Base-by-base conservation (phyloP, 2,888 invertebrate genomes). In the Stramonita haemastoma region DNA sequence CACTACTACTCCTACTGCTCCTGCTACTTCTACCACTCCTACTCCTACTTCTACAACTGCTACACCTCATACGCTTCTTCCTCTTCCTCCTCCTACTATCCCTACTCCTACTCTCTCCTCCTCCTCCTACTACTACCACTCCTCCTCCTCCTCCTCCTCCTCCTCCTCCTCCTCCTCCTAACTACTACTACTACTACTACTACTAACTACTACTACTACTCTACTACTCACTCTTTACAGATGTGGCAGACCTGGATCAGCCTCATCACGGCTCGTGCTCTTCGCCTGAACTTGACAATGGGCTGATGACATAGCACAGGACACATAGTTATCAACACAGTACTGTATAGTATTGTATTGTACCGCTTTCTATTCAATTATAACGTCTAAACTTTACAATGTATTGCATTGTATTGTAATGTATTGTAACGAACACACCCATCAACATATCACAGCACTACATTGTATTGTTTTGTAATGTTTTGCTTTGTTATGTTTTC, bases 231-330 rank as follows among this genome's bases (percentile, higher is more conserved):
- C 95, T 94, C 93, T 90, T 92, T 92, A 79, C 95, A 95, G 13
- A 93, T 93, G 86, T 93, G 92, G 91, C 95, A 95, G 4, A 95
- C 95, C 87, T 94, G 92, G 15, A 95, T 93, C 57, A 95, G 90
- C 66, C 93, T 90, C 87, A 93, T 92, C 8, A 95, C 93, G 15
- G 94, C 93, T 79, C 94, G 90, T 19, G 95, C 95, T 57, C 94
- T 92, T 17, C 94, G 92, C 26, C 94, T 92, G 90, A 95, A 95
- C 90, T 92, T 84, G 91, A n/a, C 91, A 83, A 87, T 92, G 93
- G 0, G 95, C 94, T 95, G 95, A 92, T 87, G 93, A 36, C 66
- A 46, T 22, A 81, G 22, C 36, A 81, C 73, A 73, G 8, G 0
- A 22, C 73, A 73, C 8, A 22, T 26, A 13, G 13, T 66, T 66